phyloP scores from a whole-genome alignment of 1,140 invertebrate species.

The Babylonia areolata region DNA sequence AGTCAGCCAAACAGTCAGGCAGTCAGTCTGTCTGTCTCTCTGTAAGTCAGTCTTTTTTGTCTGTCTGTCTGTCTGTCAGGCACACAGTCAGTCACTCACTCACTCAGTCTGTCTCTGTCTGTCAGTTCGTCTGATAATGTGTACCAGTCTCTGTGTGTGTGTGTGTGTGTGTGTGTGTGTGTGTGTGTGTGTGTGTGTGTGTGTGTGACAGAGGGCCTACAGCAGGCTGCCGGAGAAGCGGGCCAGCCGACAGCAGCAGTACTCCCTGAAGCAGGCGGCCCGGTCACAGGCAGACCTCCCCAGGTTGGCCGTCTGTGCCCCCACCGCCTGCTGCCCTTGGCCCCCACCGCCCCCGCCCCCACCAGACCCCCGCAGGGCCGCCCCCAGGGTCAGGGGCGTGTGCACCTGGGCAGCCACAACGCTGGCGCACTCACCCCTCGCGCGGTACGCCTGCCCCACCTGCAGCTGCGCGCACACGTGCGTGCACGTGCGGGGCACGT shows the following conservation, averaged over 20 bases:
- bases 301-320: constrained; percentile 39
- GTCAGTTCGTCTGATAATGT: background rate
- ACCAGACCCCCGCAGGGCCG: background rate
- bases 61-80: background rate
- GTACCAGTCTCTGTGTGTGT: constrained; percentile 9
- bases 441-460: background rate
- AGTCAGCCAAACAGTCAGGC: no score
- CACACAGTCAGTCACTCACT: no score
- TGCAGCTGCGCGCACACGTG: constrained; percentile 29
- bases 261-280: constrained; percentile 29
- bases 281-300: constrained; percentile 36
- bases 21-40: background rate
- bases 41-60: background rate
- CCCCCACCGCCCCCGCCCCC: background rate
- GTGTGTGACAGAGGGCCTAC: background rate
- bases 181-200: constrained; percentile 20
- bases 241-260: constrained; percentile 37
- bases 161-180: constrained; percentile 9
- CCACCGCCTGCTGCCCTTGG: background rate
- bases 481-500: constrained; percentile 20
- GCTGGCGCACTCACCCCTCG: constrained; percentile 35
- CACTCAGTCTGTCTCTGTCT: background rate
- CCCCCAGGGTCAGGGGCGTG: constrained; percentile 9
- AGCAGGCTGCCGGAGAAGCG: background rate
- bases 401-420: constrained; percentile 39